Evolutionary conservation across 2,797 vertebrate genomes (phyloP).

Genomic region (Antrozous pallidus): DNA sequence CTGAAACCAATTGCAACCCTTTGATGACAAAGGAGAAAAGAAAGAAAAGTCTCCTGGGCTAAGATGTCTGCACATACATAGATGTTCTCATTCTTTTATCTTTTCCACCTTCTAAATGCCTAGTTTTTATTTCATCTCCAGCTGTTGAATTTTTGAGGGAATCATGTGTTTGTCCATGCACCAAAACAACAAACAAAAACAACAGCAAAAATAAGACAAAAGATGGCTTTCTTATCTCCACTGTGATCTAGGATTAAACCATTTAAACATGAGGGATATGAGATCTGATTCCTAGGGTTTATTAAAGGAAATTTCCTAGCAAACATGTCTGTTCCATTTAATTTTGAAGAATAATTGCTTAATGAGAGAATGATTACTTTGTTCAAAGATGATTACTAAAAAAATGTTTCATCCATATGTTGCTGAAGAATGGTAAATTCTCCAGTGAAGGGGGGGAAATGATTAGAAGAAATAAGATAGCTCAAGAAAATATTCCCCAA

Average conservation of each 20-base stretch:
- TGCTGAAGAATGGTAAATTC: conserved; percentile 84
- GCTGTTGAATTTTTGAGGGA: conserved; percentile 70
- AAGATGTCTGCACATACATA: conserved; percentile 14
- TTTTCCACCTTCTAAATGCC: conserved; percentile 17
- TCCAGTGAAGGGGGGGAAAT: conserved; percentile 80
- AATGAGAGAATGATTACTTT: conserved; percentile 87
- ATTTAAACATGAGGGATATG: conserved; percentile 61
- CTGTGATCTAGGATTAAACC: conserved; percentile 74
- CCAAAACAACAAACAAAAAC: conserved; percentile 47
- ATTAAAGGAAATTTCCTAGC: conserved; percentile 84
- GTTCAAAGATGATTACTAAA: conserved; percentile 85
- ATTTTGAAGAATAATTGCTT: conserved; percentile 84
- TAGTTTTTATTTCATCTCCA: conserved; percentile 56
- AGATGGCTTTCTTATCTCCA: conserved; percentile 56
- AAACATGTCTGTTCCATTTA: conserved; percentile 82
- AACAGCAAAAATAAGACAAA: neutral
- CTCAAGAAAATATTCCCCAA: conserved; percentile 84
- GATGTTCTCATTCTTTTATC: conserved; percentile 38
- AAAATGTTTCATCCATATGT: conserved; percentile 86
- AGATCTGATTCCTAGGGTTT: conserved; percentile 79
- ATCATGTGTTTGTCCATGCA: conserved; percentile 76
- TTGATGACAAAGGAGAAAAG: neutral
- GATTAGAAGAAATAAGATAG: conserved; percentile 87
- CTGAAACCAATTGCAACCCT: neutral
- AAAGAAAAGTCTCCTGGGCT: neutral